These are phyloP conservation scores for Gymnocheta viridis DNA, from an alignment of 2,888 invertebrate genomes.

Conservation along the genomic window DNA sequence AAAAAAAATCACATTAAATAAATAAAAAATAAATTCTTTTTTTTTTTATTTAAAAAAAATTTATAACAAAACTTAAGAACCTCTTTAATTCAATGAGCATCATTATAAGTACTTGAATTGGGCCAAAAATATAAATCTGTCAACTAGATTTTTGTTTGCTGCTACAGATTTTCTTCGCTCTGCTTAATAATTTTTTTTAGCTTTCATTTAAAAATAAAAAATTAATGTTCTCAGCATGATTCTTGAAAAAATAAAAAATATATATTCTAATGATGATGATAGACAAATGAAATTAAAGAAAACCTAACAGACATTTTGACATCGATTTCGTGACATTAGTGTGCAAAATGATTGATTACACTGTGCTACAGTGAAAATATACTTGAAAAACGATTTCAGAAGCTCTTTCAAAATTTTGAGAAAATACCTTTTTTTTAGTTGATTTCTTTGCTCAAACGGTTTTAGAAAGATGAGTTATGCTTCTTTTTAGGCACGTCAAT, in stretches of 20 bases:
- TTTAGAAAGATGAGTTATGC: too few relatives aligned
- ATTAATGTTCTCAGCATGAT: not conserved
- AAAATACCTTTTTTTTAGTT: too few relatives aligned
- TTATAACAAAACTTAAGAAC: not conserved
- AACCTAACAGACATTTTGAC: not conserved
- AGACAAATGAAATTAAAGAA: not conserved
- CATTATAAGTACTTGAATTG: conserved; percentile 62
- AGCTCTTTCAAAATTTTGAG: too few relatives aligned
- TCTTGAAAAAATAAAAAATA: conserved; percentile 1
- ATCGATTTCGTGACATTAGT: conserved; percentile 31
- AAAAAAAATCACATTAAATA: too few relatives aligned
- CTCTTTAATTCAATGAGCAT: conserved; percentile 49
- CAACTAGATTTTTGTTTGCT: conserved; percentile 27
- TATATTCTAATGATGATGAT: not conserved
- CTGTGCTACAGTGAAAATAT: too few relatives aligned
- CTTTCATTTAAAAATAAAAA: not conserved
- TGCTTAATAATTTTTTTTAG: not conserved
- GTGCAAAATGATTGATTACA: conserved; percentile 36
- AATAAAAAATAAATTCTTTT: too few relatives aligned
- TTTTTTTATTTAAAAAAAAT: not conserved
- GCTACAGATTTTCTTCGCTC: not conserved
- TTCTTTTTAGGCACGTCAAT: too few relatives aligned
- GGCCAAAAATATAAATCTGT: conserved; percentile 70
- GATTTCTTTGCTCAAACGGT: too few relatives aligned
- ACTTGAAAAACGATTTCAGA: too few relatives aligned